Percentiles rank a stretch among this genome's conserved stretches.
These are phyloP conservation scores for Perdita meconis DNA, from an alignment of 2,888 invertebrate species.

Conservation along the genomic window DNA sequence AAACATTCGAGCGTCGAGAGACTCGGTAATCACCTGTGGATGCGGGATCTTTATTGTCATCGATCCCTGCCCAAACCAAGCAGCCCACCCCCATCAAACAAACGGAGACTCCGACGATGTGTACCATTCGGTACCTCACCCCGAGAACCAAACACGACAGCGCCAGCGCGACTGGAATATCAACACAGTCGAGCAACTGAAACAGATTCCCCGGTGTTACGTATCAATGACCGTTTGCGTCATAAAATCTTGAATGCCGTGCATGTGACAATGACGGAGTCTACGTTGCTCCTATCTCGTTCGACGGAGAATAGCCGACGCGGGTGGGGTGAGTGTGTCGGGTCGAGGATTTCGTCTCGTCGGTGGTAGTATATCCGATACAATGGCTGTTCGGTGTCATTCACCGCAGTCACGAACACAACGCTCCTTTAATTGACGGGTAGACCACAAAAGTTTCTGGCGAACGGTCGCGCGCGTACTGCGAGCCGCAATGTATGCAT, in stretches of 20 bases:
- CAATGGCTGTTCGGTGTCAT: constrained; percentile 42
- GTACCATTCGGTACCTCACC: constrained; percentile 90
- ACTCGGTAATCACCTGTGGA: constrained; percentile 75
- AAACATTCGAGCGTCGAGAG: not conserved
- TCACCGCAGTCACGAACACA: constrained; percentile 34
- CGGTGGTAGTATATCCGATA: constrained; percentile 23
- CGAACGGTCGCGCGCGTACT: not conserved
- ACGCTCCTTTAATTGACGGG: constrained; percentile 23
- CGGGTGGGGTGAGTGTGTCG: constrained; percentile 24
- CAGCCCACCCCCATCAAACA: constrained; percentile 93
- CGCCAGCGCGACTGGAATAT: constrained; percentile 92
- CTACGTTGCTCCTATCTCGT: constrained; percentile 6
- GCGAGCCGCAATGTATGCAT: not conserved
- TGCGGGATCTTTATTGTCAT: constrained; percentile 86
- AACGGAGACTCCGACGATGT: constrained; percentile 91
- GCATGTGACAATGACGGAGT: constrained; percentile 23
- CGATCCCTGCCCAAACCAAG: constrained; percentile 93
- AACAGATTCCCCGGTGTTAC: constrained; percentile 78
- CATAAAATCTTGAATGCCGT: constrained; percentile 6
- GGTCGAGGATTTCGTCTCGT: constrained; percentile 43
- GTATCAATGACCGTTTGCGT: not conserved
- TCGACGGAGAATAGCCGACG: constrained; percentile 37
- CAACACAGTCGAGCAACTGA: constrained; percentile 93
- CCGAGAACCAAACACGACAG: constrained; percentile 92
- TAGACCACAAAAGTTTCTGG: constrained; percentile 2